Evolutionary conservation across 1,140 invertebrate genomes (phyloP).

Genomic region (Aphelinus certus): DNA sequence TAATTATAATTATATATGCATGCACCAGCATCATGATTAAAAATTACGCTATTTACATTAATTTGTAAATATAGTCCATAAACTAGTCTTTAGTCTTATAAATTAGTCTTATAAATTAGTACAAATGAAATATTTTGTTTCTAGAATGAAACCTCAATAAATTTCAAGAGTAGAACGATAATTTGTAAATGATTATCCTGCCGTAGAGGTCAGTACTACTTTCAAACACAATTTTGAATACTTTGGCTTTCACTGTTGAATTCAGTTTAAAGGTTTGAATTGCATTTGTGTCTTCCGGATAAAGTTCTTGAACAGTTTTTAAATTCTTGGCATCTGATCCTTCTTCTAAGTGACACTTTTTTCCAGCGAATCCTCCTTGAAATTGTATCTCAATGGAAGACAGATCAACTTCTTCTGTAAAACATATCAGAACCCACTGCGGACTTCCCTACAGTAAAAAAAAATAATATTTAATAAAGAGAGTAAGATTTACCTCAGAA

Average conservation of each 20-base stretch:
- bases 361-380: conserved; percentile 75
- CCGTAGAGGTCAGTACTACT: conserved; percentile 68
- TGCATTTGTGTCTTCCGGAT: conserved; percentile 71
- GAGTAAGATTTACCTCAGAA: neutral
- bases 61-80: no score
- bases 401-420: conserved; percentile 56
- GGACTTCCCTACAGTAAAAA: conserved; percentile 64
- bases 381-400: conserved; percentile 69
- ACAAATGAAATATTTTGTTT: no score
- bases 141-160: no score
- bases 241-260: conserved; percentile 47
- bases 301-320: conserved; percentile 62
- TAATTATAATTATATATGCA: neutral
- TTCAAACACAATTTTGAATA: conserved; percentile 62
- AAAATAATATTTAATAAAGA: conserved; percentile 27
- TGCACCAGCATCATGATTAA: neutral
- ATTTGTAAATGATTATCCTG: conserved; percentile 66
- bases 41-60: no score
- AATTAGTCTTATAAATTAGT: no score
- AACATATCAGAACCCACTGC: conserved; percentile 70
- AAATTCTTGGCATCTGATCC: conserved; percentile 48
- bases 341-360: conserved; percentile 66
- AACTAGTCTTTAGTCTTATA: no score
- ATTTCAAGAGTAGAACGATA: conserved; percentile 51
- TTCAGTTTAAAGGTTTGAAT: conserved; percentile 64